Conservation (phyloP, 2,113 vertebrate genomes). For the Indicator maculatus region DNA sequence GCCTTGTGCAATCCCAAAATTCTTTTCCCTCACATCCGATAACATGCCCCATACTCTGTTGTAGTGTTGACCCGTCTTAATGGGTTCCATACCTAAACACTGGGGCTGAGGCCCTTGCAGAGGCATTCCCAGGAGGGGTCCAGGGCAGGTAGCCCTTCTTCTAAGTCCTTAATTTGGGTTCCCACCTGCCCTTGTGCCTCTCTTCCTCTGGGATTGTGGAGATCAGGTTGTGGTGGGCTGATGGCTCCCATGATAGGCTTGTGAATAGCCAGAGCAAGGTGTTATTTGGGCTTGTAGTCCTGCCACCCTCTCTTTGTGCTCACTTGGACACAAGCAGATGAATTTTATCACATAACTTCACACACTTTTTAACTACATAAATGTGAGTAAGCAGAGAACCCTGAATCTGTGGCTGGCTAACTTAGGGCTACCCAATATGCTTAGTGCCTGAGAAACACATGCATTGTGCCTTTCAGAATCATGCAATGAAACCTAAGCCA, state of each 20-base stretch:
- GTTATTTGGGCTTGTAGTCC: background rate
- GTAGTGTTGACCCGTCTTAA: background rate
- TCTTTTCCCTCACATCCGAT: rapidly evolving
- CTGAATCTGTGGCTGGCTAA: background rate
- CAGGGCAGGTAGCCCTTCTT: background rate
- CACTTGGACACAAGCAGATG: background rate
- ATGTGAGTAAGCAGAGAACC: background rate
- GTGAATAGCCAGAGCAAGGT: background rate
- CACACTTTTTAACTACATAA: background rate
- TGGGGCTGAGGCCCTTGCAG: background rate
- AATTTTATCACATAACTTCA: background rate
- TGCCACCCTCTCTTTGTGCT: background rate
- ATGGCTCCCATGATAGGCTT: background rate
- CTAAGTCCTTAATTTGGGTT: background rate
- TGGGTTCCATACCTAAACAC: background rate
- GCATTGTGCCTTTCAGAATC: background rate
- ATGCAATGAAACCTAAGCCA: background rate
- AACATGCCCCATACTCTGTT: background rate
- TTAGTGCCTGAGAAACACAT: background rate
- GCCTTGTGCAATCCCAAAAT: background rate
- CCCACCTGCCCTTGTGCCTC: background rate
- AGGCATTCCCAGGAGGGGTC: background rate
- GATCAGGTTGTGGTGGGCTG: background rate
- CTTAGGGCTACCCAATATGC: background rate
- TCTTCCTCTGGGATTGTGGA: background rate